These are phyloP conservation scores for Ornithoptera alexandrae DNA, from an alignment of 2,888 invertebrate genomes.

Conservation along the genomic window DNA sequence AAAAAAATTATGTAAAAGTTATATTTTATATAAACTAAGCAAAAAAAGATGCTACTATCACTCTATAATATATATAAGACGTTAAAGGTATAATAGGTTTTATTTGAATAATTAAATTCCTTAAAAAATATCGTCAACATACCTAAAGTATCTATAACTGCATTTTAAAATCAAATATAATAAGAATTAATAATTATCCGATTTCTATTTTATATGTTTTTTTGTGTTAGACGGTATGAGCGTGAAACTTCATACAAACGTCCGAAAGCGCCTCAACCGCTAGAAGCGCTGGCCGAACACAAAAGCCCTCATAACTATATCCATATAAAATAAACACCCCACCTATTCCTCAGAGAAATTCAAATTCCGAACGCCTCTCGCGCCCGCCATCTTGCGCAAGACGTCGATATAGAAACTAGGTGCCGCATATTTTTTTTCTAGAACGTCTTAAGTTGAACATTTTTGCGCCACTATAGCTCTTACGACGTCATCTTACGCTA, in stretches of 20 bases:
- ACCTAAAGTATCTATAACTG: background rate
- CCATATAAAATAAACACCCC: constrained; percentile 59
- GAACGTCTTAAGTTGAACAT: constrained; percentile 77
- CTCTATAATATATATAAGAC: too few relatives aligned
- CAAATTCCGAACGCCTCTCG: constrained; percentile 73
- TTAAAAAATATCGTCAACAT: too few relatives aligned
- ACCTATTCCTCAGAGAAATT: constrained; percentile 77
- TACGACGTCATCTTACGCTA: constrained; percentile 71
- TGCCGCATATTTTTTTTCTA: constrained; percentile 68
- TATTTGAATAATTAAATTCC: too few relatives aligned
- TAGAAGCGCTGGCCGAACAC: constrained; percentile 31
- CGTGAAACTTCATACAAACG: constrained; percentile 11
- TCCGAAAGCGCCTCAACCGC: constrained; percentile 38
- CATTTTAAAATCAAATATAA: background rate
- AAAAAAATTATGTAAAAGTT: too few relatives aligned
- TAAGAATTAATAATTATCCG: background rate
- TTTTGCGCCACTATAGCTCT: constrained; percentile 78
- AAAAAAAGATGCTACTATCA: too few relatives aligned
- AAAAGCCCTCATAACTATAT: constrained; percentile 32
- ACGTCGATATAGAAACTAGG: constrained; percentile 77
- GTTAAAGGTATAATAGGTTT: too few relatives aligned
- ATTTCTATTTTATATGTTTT: background rate
- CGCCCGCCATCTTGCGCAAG: constrained; percentile 77
- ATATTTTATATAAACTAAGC: too few relatives aligned
- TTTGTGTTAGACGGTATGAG: constrained; percentile 13